Evolutionary conservation across 2,113 vertebrate genomes (phyloP).

Genomic region (Pangasianodon hypophthalmus): DNA sequence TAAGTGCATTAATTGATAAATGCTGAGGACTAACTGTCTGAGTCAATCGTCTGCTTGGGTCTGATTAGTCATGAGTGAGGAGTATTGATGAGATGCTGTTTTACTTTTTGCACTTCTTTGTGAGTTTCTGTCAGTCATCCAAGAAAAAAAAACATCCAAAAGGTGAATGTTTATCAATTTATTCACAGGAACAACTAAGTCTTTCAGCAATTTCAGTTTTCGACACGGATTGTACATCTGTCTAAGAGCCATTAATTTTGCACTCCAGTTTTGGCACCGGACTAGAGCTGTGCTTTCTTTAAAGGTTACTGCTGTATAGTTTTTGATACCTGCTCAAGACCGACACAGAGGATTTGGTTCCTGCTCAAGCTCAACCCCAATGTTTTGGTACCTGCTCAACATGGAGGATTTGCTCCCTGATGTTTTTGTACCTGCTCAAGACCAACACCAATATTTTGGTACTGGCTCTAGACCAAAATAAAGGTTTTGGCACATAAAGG

Average conservation of each 20-base stretch:
- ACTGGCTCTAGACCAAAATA: not conserved
- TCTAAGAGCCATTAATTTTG: not conserved
- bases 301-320: not conserved
- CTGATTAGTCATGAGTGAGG: conserved; percentile 46
- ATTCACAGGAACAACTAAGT: not conserved
- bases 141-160: conserved; percentile 32
- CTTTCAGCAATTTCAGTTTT: not conserved
- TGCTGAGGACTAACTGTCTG: conserved; percentile 33
- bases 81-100: conserved; percentile 42
- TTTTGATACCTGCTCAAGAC: not conserved
- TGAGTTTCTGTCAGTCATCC: not conserved
- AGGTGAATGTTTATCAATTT: not conserved
- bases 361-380: not conserved
- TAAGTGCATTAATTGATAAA: conserved; percentile 55
- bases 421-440: not conserved
- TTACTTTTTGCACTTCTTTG: conserved; percentile 9
- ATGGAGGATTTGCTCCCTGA: not conserved
- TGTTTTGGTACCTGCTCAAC: not conserved
- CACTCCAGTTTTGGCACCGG: not conserved
- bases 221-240: not conserved
- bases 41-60: conserved; percentile 52
- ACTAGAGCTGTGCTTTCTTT: not conserved
- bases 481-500: not conserved
- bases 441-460: not conserved
- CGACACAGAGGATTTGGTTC: not conserved